phyloP scores from a whole-genome alignment of 2,797 vertebrate genomes.

The Diglossa cyanea region DNA sequence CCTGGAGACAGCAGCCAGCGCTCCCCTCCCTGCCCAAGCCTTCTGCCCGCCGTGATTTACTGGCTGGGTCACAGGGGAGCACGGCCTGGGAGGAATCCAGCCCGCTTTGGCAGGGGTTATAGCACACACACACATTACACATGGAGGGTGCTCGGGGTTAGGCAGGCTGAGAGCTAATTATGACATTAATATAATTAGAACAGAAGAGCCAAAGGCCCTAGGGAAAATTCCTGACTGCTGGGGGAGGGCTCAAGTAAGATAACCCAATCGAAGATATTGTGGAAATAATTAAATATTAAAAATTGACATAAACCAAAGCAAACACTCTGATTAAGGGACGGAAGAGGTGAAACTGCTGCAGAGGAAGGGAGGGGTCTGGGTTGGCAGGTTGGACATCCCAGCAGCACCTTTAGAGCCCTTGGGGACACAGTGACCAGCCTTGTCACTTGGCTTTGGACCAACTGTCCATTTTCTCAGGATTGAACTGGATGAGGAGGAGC shows the following conservation, averaged over 20 bases:
- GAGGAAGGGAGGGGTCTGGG: not conserved
- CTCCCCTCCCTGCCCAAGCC: not conserved
- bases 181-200: not conserved
- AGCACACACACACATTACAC: not conserved
- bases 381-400: not conserved
- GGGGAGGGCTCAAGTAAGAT: not conserved
- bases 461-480: rapidly evolving
- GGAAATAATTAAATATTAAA: not conserved
- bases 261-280: not conserved
- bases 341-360: not conserved
- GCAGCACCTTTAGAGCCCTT: not conserved
- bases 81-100: not conserved
- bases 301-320: not conserved
- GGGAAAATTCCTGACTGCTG: not conserved
- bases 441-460: rapidly evolving
- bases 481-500: rapidly evolving
- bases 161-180: not conserved
- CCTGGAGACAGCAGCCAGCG: rapidly evolving
- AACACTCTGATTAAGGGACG: not conserved
- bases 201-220: not conserved
- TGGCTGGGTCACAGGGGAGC: not conserved
- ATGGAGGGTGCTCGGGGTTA: not conserved
- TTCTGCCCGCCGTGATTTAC: rapidly evolving
- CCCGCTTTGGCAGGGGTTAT: not conserved
- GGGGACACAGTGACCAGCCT: not conserved